Percentiles rank a stretch among this genome's conserved stretches.
Evolutionary conservation across 2,888 invertebrate species (phyloP).

Genomic region (Epistrophe grossulariae): DNA sequence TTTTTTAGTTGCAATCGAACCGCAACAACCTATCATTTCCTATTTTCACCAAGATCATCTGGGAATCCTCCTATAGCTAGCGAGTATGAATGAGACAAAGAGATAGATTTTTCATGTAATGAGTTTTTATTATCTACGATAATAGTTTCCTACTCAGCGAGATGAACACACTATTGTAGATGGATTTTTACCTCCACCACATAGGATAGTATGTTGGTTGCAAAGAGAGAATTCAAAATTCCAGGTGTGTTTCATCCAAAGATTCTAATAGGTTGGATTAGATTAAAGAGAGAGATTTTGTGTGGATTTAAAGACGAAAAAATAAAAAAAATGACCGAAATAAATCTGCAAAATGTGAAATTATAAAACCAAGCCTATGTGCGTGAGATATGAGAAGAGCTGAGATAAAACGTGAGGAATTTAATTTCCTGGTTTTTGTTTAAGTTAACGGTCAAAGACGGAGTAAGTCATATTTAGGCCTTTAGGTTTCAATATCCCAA

Average conservation of each 20-base stretch:
- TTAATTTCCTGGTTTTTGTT: conserved; percentile 58
- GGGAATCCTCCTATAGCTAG: not conserved
- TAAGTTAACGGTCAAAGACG: not conserved
- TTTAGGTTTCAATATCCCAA: not conserved
- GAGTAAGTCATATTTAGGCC: not conserved
- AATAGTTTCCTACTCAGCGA: conserved; percentile 43
- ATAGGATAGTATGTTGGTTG: conserved; percentile 13
- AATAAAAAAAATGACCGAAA: conserved; percentile 71
- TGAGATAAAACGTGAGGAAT: conserved; percentile 12
- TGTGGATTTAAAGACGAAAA: conserved; percentile 33
- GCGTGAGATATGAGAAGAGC: conserved; percentile 65
- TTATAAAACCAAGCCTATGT: conserved; percentile 46
- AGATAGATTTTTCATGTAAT: conserved; percentile 64
- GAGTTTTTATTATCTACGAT: conserved; percentile 75
- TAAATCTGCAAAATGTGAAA: conserved; percentile 54
- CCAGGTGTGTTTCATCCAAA: conserved; percentile 54
- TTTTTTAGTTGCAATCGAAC: conserved; percentile 47
- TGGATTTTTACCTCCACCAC: not conserved
- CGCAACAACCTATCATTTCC: conserved; percentile 59
- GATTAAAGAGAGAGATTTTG: conserved; percentile 48
- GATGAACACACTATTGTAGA: conserved; percentile 11
- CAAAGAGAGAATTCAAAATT: conserved; percentile 33
- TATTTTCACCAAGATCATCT: conserved; percentile 55
- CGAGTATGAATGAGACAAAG: conserved; percentile 28
- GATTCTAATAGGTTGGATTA: conserved; percentile 56